These are phyloP conservation scores for Andrena hattorfiana DNA, from an alignment of 2,888 invertebrate species.

Conservation along the genomic window DNA sequence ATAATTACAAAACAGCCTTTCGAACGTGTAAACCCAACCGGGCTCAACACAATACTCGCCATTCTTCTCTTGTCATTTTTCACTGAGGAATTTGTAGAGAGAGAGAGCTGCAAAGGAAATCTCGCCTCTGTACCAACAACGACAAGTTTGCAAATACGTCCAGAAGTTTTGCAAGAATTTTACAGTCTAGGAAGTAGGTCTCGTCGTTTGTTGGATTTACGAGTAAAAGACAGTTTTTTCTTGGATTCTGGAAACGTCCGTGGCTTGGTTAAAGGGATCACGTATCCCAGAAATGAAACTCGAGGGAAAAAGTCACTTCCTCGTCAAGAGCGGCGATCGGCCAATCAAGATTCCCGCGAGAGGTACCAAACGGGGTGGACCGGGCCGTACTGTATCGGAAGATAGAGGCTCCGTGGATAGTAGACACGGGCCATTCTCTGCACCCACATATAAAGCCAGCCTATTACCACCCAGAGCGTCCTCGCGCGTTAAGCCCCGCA, in stretches of 20 bases:
- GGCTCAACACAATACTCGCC: conserved; percentile 17
- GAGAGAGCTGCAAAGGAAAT: not conserved
- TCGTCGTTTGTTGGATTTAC: conserved; percentile 13
- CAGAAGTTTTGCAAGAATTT: conserved; percentile 22
- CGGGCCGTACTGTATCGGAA: conserved; percentile 15
- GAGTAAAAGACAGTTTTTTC: conserved; percentile 3
- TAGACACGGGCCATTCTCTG: conserved; percentile 60
- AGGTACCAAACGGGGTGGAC: conserved; percentile 33
- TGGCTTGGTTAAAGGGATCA: conserved; percentile 1
- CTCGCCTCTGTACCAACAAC: not conserved
- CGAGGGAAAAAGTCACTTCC: not conserved
- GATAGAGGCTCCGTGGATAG: conserved; percentile 42
- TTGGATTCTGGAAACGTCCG: not conserved
- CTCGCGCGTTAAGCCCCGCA: conserved; percentile 69
- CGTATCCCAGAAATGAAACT: not conserved
- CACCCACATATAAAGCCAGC: conserved; percentile 72
- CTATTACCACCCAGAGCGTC: conserved; percentile 81
- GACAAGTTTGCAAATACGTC: conserved; percentile 1
- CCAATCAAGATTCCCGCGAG: conserved; percentile 19
- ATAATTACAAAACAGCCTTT: conserved; percentile 18
- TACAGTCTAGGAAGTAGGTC: conserved; percentile 11
- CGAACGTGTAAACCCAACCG: not conserved
- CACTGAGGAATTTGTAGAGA: not conserved
- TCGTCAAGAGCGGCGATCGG: not conserved
- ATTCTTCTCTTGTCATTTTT: conserved; percentile 10